Base-by-base conservation (phyloP, 2,113 vertebrate species). In the Ariopsis seemanni region DNA sequence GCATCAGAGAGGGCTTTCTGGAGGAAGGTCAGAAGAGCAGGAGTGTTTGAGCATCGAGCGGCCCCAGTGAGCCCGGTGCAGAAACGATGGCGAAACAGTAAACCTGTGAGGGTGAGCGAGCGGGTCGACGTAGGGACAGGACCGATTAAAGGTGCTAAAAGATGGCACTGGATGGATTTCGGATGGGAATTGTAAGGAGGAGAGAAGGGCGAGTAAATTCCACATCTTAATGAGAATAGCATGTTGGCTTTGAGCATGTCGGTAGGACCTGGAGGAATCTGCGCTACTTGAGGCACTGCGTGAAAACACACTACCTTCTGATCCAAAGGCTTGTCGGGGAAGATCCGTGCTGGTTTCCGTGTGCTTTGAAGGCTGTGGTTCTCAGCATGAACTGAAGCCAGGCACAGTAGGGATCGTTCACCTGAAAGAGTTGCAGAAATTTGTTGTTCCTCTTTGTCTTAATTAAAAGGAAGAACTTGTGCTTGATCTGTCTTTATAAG, bases 161-260 rank as follows among this genome's bases (percentile, higher is more conserved):
- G 92, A 91, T 87, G 90, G 92, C 89, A 69, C 81, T 88, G 86
- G 90, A 90, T 93, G 92, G 90, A 90, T 82, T 91, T 92, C 90
- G 89, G 91, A 90, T 91, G 89, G 93, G 87, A 90, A 89, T 79
- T 53, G 90, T 42, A 82, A 62, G 85, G 55, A 71, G 58, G 74
- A 75, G 67, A 75, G 89, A 87, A 50, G 87, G 85, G 48, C 87
- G 55, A 53, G 71, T 67, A 80, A 91, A 88, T 90, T 91, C 91
- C 93, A 93, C 91, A 91, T 93, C 90, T 91, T 93, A 93, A 94
- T 89, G 93, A 94, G 91, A 92, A 91, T 92, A 91, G 93, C 92
- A 94, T 94, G 95, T 94, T 95, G 95, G 94, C 92, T 94, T 92
- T 94, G 94, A 95, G 95, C 94, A 96, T 91, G 95, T 96, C 93